phyloP scores from a whole-genome alignment of 2,113 vertebrate species.

The Tychaedon coryphoeus region DNA sequence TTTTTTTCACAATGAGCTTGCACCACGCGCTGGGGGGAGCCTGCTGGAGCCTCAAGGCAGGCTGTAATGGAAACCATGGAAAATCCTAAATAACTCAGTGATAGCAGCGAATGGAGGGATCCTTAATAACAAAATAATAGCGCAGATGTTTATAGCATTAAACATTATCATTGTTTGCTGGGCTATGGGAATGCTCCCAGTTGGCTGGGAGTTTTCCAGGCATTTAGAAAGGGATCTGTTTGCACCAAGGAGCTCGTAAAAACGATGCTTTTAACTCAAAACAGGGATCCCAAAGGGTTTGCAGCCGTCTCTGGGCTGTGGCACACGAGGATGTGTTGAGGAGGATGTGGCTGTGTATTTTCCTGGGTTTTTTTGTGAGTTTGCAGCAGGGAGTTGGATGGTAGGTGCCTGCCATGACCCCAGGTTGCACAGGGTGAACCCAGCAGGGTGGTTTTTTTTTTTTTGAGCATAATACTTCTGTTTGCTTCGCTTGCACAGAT shows the following conservation, averaged over 20 bases:
- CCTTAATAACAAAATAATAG: not conserved
- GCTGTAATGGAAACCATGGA: not conserved
- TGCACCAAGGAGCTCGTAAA: not conserved
- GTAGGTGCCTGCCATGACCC: not conserved
- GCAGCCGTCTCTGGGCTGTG: not conserved
- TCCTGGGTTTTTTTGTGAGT: not conserved
- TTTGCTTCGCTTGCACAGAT: not conserved
- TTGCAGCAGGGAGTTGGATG: not conserved
- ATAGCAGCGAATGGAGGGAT: not conserved
- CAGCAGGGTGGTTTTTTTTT: rapidly evolving
- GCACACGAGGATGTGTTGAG: rapidly evolving
- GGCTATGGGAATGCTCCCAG: not conserved
- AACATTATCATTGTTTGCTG: not conserved
- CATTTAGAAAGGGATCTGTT: not conserved
- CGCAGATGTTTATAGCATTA: not conserved
- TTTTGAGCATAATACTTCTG: not conserved
- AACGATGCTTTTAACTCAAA: not conserved
- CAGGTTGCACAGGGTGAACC: not conserved
- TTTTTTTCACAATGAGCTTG: not conserved
- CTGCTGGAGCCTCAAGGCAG: not conserved
- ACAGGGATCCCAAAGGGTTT: not conserved
- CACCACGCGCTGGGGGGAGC: rapidly evolving
- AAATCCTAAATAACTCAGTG: not conserved
- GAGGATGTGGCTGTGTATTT: not conserved
- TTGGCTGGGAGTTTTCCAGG: conserved; percentile 20